Conservation (phyloP, 2,113 vertebrate genomes). For the Oreocharis arfaki region DNA sequence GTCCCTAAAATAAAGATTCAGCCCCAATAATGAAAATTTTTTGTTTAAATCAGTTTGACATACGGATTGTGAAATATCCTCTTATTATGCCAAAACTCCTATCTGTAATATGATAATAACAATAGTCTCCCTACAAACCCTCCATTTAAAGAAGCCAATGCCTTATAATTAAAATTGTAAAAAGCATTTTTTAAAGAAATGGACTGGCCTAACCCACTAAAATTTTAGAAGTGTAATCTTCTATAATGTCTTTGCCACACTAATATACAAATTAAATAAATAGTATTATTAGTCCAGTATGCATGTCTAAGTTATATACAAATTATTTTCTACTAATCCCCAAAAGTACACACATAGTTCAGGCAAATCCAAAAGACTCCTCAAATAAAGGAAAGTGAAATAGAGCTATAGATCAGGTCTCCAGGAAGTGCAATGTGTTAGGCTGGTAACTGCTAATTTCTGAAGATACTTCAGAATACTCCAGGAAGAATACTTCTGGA, state of each 20-base stretch:
- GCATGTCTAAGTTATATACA: not conserved
- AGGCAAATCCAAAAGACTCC: not conserved
- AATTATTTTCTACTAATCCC: not conserved
- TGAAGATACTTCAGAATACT: not conserved
- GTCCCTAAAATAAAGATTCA: not conserved
- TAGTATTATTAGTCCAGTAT: not conserved
- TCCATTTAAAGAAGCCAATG: not conserved
- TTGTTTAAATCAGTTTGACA: not conserved
- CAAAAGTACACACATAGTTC: not conserved
- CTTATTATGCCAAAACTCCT: not conserved
- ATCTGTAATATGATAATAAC: not conserved
- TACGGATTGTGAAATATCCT: not conserved
- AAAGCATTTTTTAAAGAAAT: not conserved
- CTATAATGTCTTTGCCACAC: not conserved
- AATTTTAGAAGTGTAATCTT: not conserved
- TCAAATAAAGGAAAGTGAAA: not conserved
- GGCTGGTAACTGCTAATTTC: not conserved
- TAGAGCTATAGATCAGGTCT: not conserved
- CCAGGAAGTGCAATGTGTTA: not conserved
- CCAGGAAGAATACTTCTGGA: conserved; percentile 24
- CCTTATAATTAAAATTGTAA: not conserved
- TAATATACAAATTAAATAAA: not conserved
- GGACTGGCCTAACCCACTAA: not conserved
- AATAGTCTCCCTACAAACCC: not conserved
- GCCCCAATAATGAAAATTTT: not conserved